These are phyloP conservation scores for Apodemus sylvaticus DNA, from an alignment of 2,113 vertebrate genomes.

Conservation along the genomic window DNA sequence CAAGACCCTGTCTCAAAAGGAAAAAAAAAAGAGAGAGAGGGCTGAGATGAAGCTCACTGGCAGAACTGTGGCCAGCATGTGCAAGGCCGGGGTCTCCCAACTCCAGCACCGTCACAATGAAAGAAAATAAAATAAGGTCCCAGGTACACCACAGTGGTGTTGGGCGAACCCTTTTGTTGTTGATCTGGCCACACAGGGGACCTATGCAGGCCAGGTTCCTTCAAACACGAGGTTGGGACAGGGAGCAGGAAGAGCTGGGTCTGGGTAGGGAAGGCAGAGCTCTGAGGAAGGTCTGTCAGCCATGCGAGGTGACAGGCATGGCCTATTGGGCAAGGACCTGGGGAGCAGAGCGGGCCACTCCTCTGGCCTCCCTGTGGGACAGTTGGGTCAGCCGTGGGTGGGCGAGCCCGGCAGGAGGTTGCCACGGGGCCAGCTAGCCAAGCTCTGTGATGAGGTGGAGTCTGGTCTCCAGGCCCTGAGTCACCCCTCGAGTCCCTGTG, in stretches of 20 bases:
- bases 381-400: background rate
- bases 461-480: background rate
- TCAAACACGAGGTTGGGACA: background rate
- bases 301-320: background rate
- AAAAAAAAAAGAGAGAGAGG: background rate
- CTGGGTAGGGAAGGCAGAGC: background rate
- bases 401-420: background rate
- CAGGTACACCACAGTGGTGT: accelerated
- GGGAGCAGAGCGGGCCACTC: background rate
- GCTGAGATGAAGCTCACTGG: background rate
- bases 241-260: background rate
- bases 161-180: accelerated
- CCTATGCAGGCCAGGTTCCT: background rate
- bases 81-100: background rate
- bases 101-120: background rate
- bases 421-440: background rate
- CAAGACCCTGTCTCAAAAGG: background rate
- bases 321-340: background rate
- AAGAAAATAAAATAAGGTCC: background rate
- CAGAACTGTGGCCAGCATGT: background rate
- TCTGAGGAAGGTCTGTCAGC: background rate
- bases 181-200: background rate
- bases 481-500: background rate
- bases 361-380: background rate
- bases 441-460: background rate